phyloP scores from a whole-genome alignment of 2,113 vertebrate genomes.

The Dipodomys spectabilis region DNA sequence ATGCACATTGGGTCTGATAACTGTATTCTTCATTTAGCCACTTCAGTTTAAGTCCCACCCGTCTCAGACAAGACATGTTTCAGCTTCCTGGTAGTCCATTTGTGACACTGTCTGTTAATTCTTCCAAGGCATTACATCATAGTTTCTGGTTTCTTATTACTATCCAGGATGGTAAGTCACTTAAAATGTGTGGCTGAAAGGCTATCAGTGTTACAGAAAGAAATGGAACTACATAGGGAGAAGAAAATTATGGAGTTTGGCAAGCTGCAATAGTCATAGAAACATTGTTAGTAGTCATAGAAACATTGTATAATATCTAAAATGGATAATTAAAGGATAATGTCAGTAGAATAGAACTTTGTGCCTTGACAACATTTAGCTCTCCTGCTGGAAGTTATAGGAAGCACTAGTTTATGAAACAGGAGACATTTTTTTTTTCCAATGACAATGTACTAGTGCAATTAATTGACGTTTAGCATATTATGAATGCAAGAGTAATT shows the following conservation, averaged over 20 bases:
- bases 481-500: conserved; percentile 58
- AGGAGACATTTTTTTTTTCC: conserved; percentile 62
- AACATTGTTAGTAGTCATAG: not conserved
- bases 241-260: not conserved
- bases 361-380: not conserved
- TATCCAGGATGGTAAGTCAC: not conserved
- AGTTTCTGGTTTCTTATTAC: not conserved
- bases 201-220: not conserved
- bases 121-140: no score
- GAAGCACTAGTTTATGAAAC: conserved; percentile 59
- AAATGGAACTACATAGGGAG: not conserved
- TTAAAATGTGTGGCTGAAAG: not conserved
- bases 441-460: conserved; percentile 65
- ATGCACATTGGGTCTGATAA: no score
- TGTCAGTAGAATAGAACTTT: conserved; percentile 19
- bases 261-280: not conserved
- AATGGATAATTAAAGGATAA: conserved; percentile 45
- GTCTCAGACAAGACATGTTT: no score
- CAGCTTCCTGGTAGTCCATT: no score
- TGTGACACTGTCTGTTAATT: no score
- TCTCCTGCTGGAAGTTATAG: not conserved
- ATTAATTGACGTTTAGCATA: conserved; percentile 67
- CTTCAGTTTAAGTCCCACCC: no score
- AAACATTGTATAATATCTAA: not conserved
- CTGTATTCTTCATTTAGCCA: no score